A percentile compares a stretch with the other conserved stretches of the same genome.
Evolutionary conservation across 2,888 invertebrate species (phyloP).

Genomic region (Kuschelorhynchus macadamiae): DNA sequence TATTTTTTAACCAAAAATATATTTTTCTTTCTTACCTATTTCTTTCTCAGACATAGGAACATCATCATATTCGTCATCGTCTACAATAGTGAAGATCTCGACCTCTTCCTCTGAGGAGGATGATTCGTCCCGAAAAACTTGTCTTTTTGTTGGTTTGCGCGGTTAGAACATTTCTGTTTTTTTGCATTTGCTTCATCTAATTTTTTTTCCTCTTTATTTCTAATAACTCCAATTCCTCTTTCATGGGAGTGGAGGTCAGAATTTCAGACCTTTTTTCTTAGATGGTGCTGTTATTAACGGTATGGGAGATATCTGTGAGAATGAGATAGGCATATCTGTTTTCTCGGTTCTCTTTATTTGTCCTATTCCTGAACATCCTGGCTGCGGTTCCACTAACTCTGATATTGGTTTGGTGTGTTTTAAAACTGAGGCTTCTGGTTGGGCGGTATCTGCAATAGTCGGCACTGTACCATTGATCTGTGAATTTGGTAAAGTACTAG

Average conservation of each 20-base stretch:
- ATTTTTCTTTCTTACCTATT: too few species aligned
- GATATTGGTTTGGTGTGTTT: slow-evolving; percentile 8
- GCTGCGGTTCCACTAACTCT: slow-evolving; percentile 6
- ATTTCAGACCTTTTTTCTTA: slow-evolving; percentile 13
- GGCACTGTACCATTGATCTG: too few species aligned
- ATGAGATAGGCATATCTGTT: not conserved
- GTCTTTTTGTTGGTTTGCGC: not conserved
- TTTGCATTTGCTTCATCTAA: not conserved
- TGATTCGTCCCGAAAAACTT: not conserved
- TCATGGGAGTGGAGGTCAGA: not conserved
- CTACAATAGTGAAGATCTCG: too few species aligned
- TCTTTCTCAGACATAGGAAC: too few species aligned
- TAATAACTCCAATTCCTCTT: slow-evolving; percentile 2
- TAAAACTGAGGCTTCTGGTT: slow-evolving; percentile 1
- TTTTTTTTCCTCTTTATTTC: slow-evolving; percentile 10
- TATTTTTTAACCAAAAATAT: too few species aligned
- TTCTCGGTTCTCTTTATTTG: slow-evolving; percentile 8
- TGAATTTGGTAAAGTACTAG: too few species aligned
- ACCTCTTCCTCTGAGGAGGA: too few species aligned
- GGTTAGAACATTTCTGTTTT: not conserved
- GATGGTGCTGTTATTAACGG: not conserved
- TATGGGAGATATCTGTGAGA: slow-evolving; percentile 11
- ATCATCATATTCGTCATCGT: not conserved
- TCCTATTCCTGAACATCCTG: slow-evolving; percentile 14
- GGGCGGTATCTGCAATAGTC: not conserved